Conservation (phyloP, 2,113 vertebrate species). For the Peromyscus polionotus region DNA sequence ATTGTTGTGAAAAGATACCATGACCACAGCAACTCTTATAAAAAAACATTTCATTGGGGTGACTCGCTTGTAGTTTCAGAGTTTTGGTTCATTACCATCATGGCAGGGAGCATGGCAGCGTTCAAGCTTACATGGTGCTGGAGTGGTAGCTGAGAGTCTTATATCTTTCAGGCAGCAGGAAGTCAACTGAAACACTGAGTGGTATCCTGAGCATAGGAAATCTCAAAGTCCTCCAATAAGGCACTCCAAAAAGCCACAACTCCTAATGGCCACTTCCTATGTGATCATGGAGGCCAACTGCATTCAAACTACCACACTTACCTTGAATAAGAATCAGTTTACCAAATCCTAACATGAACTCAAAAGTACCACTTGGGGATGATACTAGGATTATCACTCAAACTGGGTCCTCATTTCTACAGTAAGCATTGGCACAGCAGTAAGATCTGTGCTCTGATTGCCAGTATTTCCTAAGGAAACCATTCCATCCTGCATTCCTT, state of each 20-base stretch:
- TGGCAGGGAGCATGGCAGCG: not conserved
- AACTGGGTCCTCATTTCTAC: conserved; percentile 63
- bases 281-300: not conserved
- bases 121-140: not conserved
- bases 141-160: not conserved
- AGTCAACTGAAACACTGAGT: not conserved
- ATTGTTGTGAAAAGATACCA: not conserved
- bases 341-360: conserved; percentile 73
- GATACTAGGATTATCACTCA: conserved; percentile 76
- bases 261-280: not conserved
- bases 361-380: conserved; percentile 79
- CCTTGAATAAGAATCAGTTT: conserved; percentile 38
- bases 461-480: conserved; percentile 65
- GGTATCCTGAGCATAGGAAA: not conserved
- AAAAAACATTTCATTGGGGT: not conserved
- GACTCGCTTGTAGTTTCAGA: not conserved
- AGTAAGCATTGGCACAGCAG: conserved; percentile 71
- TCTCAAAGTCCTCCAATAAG: not conserved
- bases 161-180: not conserved
- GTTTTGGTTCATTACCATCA: not conserved
- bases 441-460: conserved; percentile 74
- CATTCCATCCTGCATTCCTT: conserved; percentile 72
- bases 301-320: not conserved
- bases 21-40: not conserved
- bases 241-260: not conserved